phyloP scores from a whole-genome alignment of 2,888 invertebrate genomes.

The Axea sp. region DNA sequence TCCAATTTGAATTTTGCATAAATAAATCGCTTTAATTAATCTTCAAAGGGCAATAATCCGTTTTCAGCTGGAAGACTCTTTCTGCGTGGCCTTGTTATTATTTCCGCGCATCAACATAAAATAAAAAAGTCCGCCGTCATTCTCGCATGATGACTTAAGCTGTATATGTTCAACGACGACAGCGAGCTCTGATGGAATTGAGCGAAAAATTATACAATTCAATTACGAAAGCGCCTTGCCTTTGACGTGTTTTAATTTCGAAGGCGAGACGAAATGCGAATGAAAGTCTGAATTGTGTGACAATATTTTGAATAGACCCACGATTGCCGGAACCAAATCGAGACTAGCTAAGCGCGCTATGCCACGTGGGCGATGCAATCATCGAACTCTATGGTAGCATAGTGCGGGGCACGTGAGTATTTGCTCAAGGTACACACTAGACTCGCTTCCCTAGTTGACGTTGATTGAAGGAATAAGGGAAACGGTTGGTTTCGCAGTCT shows the following conservation, averaged over 20 bases:
- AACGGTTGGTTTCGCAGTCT: conserved; percentile 74
- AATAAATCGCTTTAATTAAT: conserved; percentile 33
- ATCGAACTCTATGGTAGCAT: conserved; percentile 76
- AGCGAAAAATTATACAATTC: conserved; percentile 35
- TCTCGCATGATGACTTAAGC: conserved; percentile 38
- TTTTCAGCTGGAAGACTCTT: conserved; percentile 9
- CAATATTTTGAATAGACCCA: conserved; percentile 65
- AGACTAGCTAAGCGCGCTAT: conserved; percentile 68
- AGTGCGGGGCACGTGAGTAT: conserved; percentile 76
- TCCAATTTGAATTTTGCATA: background rate
- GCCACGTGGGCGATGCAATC: conserved; percentile 76
- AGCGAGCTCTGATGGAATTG: conserved; percentile 2
- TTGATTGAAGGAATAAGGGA: conserved; percentile 80
- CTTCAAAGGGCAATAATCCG: conserved; percentile 15
- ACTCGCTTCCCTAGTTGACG: conserved; percentile 78
- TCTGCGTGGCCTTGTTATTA: conserved; percentile 1
- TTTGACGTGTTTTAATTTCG: conserved; percentile 19
- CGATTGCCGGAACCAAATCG: conserved; percentile 67
- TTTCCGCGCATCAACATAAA: conserved; percentile 8
- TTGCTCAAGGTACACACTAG: conserved; percentile 78
- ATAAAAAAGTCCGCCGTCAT: conserved; percentile 19
- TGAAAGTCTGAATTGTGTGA: conserved; percentile 39
- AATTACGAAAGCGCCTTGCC: conserved; percentile 31
- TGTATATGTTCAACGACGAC: conserved; percentile 7
- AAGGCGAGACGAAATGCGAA: conserved; percentile 44